Evolutionary conservation across 2,888 invertebrate genomes (phyloP).

Genomic region (Troides oblongomaculatus): DNA sequence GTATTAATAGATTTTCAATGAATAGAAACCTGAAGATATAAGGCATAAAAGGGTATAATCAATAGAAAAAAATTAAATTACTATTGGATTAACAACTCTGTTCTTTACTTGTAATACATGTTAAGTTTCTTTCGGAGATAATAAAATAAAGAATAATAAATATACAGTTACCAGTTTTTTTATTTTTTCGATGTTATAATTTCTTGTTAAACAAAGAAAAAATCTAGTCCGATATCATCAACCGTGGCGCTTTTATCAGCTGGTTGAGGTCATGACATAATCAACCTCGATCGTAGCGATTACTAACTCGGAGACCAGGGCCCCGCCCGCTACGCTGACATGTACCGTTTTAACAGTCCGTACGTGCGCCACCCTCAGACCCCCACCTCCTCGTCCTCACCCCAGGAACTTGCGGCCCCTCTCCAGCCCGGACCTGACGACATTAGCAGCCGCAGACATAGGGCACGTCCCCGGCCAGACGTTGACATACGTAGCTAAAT

Average conservation of each 20-base stretch:
- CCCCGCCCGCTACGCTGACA: constrained; percentile 66
- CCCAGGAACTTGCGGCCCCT: constrained; percentile 34
- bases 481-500: constrained; percentile 62
- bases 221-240: not conserved
- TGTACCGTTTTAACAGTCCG: constrained; percentile 77
- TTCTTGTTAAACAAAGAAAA: no score
- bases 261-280: constrained; percentile 71
- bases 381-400: constrained; percentile 18
- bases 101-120: no score
- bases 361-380: constrained; percentile 57
- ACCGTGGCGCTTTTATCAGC: constrained; percentile 29
- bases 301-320: constrained; percentile 49
- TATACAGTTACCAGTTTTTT: no score
- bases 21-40: no score
- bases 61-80: no score
- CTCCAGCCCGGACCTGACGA: constrained; percentile 63
- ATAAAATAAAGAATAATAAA: no score
- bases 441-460: constrained; percentile 79
- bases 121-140: no score
- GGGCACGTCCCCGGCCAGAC: constrained; percentile 64
- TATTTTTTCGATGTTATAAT: no score
- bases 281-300: constrained; percentile 61
- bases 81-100: no score
- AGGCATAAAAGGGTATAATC: no score
- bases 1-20: no score